phyloP scores from a whole-genome alignment of 2,113 vertebrate genomes.

The Ondatra zibethicus region DNA sequence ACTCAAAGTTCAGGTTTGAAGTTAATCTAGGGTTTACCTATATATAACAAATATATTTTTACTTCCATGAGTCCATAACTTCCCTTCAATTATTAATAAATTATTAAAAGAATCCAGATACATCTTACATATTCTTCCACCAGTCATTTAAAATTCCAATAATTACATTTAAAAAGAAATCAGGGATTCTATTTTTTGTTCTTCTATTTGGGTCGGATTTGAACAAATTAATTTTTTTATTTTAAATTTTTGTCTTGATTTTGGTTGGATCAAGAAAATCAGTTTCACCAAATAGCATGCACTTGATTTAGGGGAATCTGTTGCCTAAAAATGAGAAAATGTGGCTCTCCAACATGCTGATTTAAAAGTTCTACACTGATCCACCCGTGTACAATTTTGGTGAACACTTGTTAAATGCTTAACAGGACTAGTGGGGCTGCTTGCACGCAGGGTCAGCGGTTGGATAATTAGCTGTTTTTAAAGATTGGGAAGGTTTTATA shows the following conservation, averaged over 20 bases:
- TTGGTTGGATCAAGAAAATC: not conserved
- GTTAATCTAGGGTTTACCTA: not conserved
- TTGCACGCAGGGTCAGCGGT: constrained; percentile 62
- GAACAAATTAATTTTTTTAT: not conserved
- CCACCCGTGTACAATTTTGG: constrained; percentile 76
- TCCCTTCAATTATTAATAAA: not conserved
- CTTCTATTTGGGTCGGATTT: not conserved
- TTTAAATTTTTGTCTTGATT: constrained; percentile 21
- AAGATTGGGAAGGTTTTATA: constrained; percentile 79
- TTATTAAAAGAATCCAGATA: not conserved
- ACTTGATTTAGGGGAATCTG: not conserved
- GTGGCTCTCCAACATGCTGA: not conserved
- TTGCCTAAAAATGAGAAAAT: not conserved
- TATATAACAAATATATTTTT: not conserved
- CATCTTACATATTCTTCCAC: not conserved
- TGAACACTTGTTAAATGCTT: constrained; percentile 80
- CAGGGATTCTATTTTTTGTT: not conserved
- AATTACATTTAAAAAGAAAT: constrained; percentile 20
- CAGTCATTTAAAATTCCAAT: constrained; percentile 27
- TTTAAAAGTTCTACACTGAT: constrained; percentile 67
- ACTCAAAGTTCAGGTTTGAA: not conserved
- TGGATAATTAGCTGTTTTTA: constrained; percentile 73
- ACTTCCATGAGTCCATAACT: not conserved
- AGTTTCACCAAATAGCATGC: constrained; percentile 5
- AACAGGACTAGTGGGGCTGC: constrained; percentile 64